Percentiles rank a stretch among this genome's conserved stretches.
phyloP scores from a whole-genome alignment of 2,113 vertebrate species.

The Perccottus glenii region DNA sequence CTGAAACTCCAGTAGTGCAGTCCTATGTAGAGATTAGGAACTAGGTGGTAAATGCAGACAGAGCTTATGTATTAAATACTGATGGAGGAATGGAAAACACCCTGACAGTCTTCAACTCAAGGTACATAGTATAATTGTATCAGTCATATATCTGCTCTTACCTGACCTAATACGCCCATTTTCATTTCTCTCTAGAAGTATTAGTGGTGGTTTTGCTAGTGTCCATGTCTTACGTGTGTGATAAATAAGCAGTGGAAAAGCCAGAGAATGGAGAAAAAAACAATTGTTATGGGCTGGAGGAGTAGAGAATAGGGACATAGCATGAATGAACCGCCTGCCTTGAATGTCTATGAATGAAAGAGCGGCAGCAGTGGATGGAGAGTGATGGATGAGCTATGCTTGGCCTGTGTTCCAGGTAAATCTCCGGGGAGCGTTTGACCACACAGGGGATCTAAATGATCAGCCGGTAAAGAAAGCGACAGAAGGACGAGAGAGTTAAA shows the following conservation, averaged over 20 bases:
- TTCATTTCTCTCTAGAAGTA: background rate
- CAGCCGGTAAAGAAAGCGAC: conserved; percentile 33
- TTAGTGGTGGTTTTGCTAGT: conserved; percentile 17
- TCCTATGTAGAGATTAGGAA: no score
- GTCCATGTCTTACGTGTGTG: conserved; percentile 39
- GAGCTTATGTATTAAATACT: no score
- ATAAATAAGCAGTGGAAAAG: conserved; percentile 45
- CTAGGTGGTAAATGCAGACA: no score
- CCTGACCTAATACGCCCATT: background rate
- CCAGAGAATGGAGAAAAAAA: conserved; percentile 33
- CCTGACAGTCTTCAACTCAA: no score
- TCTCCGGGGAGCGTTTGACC: conserved; percentile 54
- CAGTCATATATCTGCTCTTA: background rate
- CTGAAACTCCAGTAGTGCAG: no score
- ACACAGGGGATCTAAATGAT: conserved; percentile 51
- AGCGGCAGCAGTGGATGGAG: conserved; percentile 7
- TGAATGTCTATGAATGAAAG: conserved; percentile 49
- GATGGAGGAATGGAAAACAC: no score
- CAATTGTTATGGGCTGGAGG: background rate
- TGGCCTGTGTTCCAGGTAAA: conserved; percentile 60
- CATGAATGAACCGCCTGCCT: conserved; percentile 49
- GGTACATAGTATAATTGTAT: background rate
- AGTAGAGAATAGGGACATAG: conserved; percentile 8
- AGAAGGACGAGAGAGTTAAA: conserved; percentile 33
- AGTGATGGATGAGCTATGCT: conserved; percentile 66